Evolutionary conservation across 2,888 invertebrate genomes (phyloP), one percentile per base, ranked within the genome.

Genomic region (Ophioninae sp.): DNA sequence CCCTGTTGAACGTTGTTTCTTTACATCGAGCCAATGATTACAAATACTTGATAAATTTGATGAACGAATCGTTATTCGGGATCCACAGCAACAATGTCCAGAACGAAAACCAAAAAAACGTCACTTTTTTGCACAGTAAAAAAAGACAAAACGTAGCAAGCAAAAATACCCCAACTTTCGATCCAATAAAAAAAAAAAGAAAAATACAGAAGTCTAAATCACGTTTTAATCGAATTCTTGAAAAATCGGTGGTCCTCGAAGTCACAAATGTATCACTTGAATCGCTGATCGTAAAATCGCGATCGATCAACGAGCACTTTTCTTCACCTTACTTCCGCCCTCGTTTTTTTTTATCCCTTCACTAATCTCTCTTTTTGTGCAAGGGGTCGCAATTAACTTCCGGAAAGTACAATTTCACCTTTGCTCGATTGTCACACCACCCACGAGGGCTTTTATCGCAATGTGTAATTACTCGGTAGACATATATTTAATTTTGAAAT

Each of bases 311-410:
- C 85, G 77, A 30, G 30, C 85, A 84, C 85, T 80, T 58, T 59
- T 74, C 63, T 74, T 83, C 82, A 81, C 82, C 82, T 77, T 79
- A 75, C 75, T 71, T 85, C 79, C 81, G 81, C 30, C 44, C 39
- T 41, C 76, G 73, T 69, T 64, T 30, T 30, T 30, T 30, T 30
- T 79, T 79, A 73, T 59, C 41, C 20, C 77, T 71, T 79, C 78
- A 81, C 83, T 67, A 74, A 79, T 71, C 71, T 71, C 71, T 71
- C 79, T 59, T 61, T 30, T 61, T 61, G 41, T 22, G 59, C n/a
- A 80, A 63, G 74, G 44, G 22, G 78, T 65, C 79, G 56, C 78
- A 67, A 44, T 67, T 17, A 76, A 72, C 75, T 68, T 75, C 63
- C 79, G 74, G 67, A 74, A 56, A 59, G 68, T 83, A 82, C 79